phyloP scores from a whole-genome alignment of 2,113 vertebrate species.

The Romanogobio albipinnatus region DNA sequence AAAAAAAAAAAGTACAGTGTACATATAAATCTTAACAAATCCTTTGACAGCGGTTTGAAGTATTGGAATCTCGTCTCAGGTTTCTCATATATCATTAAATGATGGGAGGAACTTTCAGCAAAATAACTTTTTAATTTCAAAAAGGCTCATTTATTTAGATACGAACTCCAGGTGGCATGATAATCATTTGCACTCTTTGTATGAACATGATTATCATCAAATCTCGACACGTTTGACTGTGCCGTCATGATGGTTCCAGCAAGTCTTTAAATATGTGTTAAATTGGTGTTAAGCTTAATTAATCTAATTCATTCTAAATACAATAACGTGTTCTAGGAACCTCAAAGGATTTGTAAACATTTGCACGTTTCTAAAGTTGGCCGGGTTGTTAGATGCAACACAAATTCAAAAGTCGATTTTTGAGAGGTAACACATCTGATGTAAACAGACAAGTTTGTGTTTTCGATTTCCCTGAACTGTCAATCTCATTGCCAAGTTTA shows the following conservation, averaged over 20 bases:
- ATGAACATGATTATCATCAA: not conserved
- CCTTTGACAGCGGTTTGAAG: not conserved
- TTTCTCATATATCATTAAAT: not conserved
- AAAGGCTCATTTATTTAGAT: not conserved
- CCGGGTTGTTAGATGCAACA: not conserved
- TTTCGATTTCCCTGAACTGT: not conserved
- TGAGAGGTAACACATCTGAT: not conserved
- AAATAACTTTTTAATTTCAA: not conserved
- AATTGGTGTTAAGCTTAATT: not conserved
- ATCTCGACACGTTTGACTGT: not conserved
- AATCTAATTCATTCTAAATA: not conserved
- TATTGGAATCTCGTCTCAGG: not conserved
- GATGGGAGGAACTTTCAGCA: not conserved
- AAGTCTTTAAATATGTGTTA: not conserved
- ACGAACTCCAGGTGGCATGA: not conserved
- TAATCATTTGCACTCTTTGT: not conserved
- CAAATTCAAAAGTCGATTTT: not conserved
- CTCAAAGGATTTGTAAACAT: not conserved
- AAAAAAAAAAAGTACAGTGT: no score
- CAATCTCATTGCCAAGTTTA: constrained; percentile 1
- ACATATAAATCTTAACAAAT: no score
- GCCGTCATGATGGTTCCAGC: not conserved
- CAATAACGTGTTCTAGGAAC: not conserved
- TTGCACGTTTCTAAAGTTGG: not conserved
- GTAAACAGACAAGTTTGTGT: not conserved